phyloP scores from a whole-genome alignment of 2,797 vertebrate species.

The Argyrosomus regius region DNA sequence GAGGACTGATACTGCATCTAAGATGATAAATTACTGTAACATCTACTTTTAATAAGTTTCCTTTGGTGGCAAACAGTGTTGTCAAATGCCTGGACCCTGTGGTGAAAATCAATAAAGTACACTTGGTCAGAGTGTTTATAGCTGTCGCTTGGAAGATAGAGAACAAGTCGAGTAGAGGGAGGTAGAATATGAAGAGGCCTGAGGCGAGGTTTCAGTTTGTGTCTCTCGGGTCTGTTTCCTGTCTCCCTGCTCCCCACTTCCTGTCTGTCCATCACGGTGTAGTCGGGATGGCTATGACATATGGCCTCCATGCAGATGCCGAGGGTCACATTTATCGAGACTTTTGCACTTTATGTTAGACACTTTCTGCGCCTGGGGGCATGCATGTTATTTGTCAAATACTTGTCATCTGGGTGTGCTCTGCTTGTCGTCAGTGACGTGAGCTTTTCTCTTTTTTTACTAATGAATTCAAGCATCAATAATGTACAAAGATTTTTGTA shows the following conservation, averaged over 20 bases:
- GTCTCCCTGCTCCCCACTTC: slow-evolving; percentile 56
- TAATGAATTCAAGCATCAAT: slow-evolving; percentile 3
- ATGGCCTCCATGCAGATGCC: slow-evolving; percentile 19
- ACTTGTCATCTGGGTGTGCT: slow-evolving; percentile 10
- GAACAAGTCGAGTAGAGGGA: slow-evolving; percentile 18
- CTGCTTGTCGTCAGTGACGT: not conserved
- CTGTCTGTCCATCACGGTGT: slow-evolving; percentile 55
- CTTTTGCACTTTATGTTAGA: slow-evolving; percentile 33
- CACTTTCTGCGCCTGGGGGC: slow-evolving; percentile 34
- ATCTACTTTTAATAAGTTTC: not conserved
- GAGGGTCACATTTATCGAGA: slow-evolving; percentile 36
- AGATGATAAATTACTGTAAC: not conserved
- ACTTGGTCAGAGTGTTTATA: slow-evolving; percentile 33
- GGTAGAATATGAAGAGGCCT: slow-evolving; percentile 33
- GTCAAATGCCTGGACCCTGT: not conserved
- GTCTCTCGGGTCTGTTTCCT: slow-evolving; percentile 60
- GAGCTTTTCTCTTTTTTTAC: not conserved
- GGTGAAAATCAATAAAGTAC: slow-evolving; percentile 27
- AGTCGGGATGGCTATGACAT: slow-evolving; percentile 46
- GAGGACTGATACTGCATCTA: not conserved
- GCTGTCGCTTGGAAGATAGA: slow-evolving; percentile 45
- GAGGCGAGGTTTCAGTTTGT: slow-evolving; percentile 48
- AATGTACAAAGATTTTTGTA: not conserved
- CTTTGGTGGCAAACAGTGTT: slow-evolving; percentile 18
- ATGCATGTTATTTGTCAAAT: slow-evolving; percentile 33